Evolutionary conservation across 2,113 vertebrate genomes (phyloP).

Genomic region (Casuarius casuarius): DNA sequence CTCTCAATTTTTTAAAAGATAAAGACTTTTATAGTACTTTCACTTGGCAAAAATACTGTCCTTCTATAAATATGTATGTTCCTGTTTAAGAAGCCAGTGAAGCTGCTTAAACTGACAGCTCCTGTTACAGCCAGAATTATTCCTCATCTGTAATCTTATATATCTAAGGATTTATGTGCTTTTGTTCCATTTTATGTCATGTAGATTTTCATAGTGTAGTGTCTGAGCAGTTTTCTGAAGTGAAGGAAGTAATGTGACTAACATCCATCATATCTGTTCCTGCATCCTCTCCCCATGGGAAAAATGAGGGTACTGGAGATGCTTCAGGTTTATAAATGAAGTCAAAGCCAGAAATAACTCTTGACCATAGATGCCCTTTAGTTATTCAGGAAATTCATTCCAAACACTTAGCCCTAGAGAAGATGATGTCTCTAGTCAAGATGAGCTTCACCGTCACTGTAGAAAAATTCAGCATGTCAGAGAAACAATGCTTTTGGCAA

Average conservation of each 20-base stretch:
- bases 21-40: background rate
- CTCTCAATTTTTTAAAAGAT: background rate
- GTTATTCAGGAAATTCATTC: slow-evolving; percentile 23
- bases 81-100: background rate
- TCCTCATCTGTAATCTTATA: background rate
- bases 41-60: background rate
- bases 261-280: background rate
- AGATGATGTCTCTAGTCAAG: background rate
- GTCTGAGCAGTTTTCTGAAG: slow-evolving; percentile 3
- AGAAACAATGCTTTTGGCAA: background rate
- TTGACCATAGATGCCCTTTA: background rate
- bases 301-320: background rate
- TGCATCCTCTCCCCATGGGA: background rate
- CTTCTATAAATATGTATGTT: background rate
- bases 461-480: slow-evolving; percentile 17
- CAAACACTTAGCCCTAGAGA: slow-evolving; percentile 3
- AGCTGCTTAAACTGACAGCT: background rate
- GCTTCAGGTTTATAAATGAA: slow-evolving; percentile 1
- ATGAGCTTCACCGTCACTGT: background rate
- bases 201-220: background rate
- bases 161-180: background rate
- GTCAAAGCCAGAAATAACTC: slow-evolving; percentile 37
- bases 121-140: background rate
- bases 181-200: slow-evolving; percentile 5
- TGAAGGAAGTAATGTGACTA: background rate